These are phyloP conservation scores for Phaethon lepturus DNA, from an alignment of 2,113 vertebrate species.

Conservation along the genomic window DNA sequence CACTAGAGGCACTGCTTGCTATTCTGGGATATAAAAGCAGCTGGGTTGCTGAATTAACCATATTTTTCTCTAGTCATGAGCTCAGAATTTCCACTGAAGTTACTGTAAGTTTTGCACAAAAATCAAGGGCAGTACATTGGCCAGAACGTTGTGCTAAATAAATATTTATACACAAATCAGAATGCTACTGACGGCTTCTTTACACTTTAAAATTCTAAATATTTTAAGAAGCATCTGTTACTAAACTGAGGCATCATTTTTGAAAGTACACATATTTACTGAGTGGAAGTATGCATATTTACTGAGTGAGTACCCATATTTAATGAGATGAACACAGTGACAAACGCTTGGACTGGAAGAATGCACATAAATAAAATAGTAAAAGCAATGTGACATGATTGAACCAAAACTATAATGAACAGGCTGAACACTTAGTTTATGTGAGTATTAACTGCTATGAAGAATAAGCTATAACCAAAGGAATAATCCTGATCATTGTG, in stretches of 20 bases:
- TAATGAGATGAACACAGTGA: slow-evolving; percentile 63
- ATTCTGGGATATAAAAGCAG: slow-evolving; percentile 55
- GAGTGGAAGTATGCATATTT: slow-evolving; percentile 57
- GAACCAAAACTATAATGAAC: slow-evolving; percentile 6
- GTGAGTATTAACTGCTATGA: not conserved
- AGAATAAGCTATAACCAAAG: not conserved
- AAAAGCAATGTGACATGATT: not conserved
- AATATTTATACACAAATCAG: slow-evolving; percentile 75
- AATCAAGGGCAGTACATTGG: slow-evolving; percentile 69
- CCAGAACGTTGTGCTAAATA: slow-evolving; percentile 74
- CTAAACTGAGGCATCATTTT: slow-evolving; percentile 64
- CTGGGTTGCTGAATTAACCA: slow-evolving; percentile 59
- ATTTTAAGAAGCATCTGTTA: slow-evolving; percentile 77
- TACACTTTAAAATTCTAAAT: slow-evolving; percentile 75
- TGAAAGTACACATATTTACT: slow-evolving; percentile 70
- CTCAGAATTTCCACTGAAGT: slow-evolving; percentile 53
- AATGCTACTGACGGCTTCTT: slow-evolving; percentile 74
- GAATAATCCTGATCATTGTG: not conserved
- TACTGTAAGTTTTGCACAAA: slow-evolving; percentile 65
- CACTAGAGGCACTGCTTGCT: slow-evolving; percentile 43
- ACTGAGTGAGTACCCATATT: slow-evolving; percentile 49
- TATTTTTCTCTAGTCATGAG: slow-evolving; percentile 60
- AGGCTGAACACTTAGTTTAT: slow-evolving; percentile 6
- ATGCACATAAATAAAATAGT: slow-evolving; percentile 42
- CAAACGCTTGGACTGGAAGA: slow-evolving; percentile 54